phyloP scores from a whole-genome alignment of 2,797 vertebrate species.

The Vultur gryphus region DNA sequence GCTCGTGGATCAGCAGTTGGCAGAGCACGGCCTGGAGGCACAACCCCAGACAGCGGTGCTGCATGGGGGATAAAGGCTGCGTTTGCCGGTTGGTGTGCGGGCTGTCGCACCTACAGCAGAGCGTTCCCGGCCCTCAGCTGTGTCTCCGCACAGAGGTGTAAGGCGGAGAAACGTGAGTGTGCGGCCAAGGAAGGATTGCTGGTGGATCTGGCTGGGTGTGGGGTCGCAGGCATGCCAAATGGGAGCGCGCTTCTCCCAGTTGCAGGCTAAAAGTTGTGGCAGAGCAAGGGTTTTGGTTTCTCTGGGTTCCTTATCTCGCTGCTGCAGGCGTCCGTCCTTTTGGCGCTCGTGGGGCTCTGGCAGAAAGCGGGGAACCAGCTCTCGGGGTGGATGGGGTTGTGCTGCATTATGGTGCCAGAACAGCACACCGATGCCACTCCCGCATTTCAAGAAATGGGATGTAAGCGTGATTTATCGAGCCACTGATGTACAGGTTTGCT shows the following conservation, averaged over 20 bases:
- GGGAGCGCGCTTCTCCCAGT: neutral
- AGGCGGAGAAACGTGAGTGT: rapidly evolving
- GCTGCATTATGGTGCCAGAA: neutral
- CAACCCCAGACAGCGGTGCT: neutral
- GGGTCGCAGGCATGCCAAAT: neutral
- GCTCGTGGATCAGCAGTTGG: neutral
- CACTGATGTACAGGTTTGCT: neutral
- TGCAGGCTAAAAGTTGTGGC: neutral
- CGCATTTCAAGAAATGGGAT: too few species aligned
- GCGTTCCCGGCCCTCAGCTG: neutral
- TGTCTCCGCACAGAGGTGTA: rapidly evolving
- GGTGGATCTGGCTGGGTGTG: neutral
- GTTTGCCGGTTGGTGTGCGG: rapidly evolving
- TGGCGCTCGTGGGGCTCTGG: rapidly evolving
- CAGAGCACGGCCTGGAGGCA: neutral
- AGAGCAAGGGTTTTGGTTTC: neutral
- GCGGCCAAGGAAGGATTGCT: neutral
- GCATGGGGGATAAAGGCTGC: neutral
- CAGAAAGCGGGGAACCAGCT: neutral
- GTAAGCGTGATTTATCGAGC: neutral
- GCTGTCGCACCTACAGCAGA: neutral
- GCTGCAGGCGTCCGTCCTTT: neutral
- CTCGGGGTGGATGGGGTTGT: too few species aligned
- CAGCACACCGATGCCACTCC: neutral
- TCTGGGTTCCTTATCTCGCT: neutral